These are phyloP conservation scores for Pachydiplax longipennis DNA, from an alignment of 2,888 invertebrate species.

Conservation along the genomic window DNA sequence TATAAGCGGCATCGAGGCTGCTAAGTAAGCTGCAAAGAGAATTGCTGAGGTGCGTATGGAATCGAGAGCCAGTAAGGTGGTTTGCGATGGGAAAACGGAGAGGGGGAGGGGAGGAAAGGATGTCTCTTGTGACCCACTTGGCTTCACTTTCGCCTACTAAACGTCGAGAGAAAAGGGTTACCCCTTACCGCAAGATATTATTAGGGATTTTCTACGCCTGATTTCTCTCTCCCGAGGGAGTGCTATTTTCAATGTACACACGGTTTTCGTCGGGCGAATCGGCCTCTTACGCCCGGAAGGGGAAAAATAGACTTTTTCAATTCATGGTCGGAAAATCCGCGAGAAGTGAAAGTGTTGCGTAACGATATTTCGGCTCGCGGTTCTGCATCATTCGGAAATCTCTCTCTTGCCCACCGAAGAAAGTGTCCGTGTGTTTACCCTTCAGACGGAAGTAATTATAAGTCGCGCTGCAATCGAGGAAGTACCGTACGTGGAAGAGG, in stretches of 20 bases:
- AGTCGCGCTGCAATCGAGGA: background rate
- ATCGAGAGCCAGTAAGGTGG: background rate
- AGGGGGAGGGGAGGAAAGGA: background rate
- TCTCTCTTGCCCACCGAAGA: background rate
- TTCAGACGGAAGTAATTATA: background rate
- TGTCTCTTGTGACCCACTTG: slow-evolving; percentile 25
- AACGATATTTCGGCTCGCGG: background rate
- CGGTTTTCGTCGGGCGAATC: background rate
- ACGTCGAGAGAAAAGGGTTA: slow-evolving; percentile 34
- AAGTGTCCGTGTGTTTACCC: slow-evolving; percentile 24
- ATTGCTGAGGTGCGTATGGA: slow-evolving; percentile 39
- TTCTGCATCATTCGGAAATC: slow-evolving; percentile 2
- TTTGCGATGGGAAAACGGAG: background rate
- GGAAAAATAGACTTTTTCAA: background rate
- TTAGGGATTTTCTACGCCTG: slow-evolving; percentile 40
- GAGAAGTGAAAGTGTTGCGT: slow-evolving; percentile 41
- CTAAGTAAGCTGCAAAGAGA: background rate
- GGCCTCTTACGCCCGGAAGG: background rate
- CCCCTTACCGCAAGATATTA: slow-evolving; percentile 34
- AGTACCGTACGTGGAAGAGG: background rate
- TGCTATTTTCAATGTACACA: slow-evolving; percentile 11
- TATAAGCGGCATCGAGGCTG: slow-evolving; percentile 34
- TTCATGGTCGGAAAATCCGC: slow-evolving; percentile 38
- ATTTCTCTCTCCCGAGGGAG: slow-evolving; percentile 5
- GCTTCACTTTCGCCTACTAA: slow-evolving; percentile 34